These are phyloP conservation scores for Chironex yamaguchii DNA, from an alignment of 30 jellyfish, hydroid and myxozoan genomes.

Conservation along the genomic window DNA sequence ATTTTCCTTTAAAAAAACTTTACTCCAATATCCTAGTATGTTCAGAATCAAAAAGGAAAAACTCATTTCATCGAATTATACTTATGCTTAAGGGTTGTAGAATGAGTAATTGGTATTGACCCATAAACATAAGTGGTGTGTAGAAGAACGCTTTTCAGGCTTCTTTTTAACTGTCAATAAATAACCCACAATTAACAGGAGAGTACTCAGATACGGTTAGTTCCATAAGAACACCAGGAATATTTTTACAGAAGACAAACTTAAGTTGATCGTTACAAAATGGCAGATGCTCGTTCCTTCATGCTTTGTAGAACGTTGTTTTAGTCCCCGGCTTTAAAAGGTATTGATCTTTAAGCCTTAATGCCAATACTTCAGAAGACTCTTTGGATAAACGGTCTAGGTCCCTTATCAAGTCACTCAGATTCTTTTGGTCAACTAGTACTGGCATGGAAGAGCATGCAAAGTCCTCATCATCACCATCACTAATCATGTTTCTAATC, in stretches of 20 bases:
- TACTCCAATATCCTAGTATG: too few species aligned
- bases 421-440: neutral
- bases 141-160: neutral
- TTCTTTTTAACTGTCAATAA: neutral
- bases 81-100: too few species aligned
- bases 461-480: neutral
- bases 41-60: too few species aligned
- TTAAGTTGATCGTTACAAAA: neutral
- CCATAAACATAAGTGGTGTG: too few species aligned
- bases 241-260: neutral
- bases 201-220: neutral
- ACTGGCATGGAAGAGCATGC: neutral
- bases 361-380: neutral
- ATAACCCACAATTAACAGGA: neutral
- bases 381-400: neutral
- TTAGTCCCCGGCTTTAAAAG: neutral
- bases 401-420: neutral
- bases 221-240: neutral
- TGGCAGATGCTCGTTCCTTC: neutral
- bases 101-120: too few species aligned
- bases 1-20: too few species aligned
- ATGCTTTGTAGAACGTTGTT: neutral
- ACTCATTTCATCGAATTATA: too few species aligned
- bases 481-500: neutral
- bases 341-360: neutral